A percentile compares a stretch with the other conserved stretches of the same genome.
phyloP scores from a whole-genome alignment of 2,797 vertebrate species.

The Anguilla marmorata region DNA sequence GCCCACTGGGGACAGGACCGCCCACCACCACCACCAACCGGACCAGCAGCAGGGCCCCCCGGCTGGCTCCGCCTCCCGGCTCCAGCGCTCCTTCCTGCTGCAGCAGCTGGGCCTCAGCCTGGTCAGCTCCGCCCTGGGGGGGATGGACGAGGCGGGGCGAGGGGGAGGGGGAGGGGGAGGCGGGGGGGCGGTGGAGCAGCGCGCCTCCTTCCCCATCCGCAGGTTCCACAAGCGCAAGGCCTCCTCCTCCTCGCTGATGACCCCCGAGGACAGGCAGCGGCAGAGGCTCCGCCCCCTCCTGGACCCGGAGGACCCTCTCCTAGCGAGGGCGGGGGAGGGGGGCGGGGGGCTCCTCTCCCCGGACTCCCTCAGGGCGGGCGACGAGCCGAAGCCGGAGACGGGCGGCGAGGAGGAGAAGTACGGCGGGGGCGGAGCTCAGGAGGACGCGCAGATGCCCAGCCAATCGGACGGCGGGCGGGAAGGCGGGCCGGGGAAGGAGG shows the following conservation, averaged over 20 bases:
- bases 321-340: slow-evolving; percentile 60
- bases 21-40: slow-evolving; percentile 8
- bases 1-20: slow-evolving; percentile 68
- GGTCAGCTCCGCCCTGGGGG: slow-evolving; percentile 88
- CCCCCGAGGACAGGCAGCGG: slow-evolving; percentile 80
- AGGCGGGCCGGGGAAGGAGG: slow-evolving; percentile 68
- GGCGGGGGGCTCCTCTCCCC: slow-evolving; percentile 79
- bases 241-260: slow-evolving; percentile 63
- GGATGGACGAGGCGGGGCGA: slow-evolving; percentile 72
- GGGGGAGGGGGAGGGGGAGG: slow-evolving; percentile 40
- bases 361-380: slow-evolving; percentile 82
- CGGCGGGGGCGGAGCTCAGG: slow-evolving; percentile 65
- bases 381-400: slow-evolving; percentile 65
- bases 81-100: slow-evolving; percentile 93
- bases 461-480: slow-evolving; percentile 87
- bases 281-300: slow-evolving; percentile 78
- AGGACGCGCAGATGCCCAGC: slow-evolving; percentile 92
- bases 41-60: slow-evolving; percentile 62
- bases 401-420: slow-evolving; percentile 62
- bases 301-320: slow-evolving; percentile 72
- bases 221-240: slow-evolving; percentile 94
- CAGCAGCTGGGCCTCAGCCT: slow-evolving; percentile 95
- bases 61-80: slow-evolving; percentile 63
- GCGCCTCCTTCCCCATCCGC: slow-evolving; percentile 81
- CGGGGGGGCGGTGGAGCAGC: slow-evolving; percentile 75